phyloP scores from a whole-genome alignment of 2,888 invertebrate genomes.

The Acheta domesticus region DNA sequence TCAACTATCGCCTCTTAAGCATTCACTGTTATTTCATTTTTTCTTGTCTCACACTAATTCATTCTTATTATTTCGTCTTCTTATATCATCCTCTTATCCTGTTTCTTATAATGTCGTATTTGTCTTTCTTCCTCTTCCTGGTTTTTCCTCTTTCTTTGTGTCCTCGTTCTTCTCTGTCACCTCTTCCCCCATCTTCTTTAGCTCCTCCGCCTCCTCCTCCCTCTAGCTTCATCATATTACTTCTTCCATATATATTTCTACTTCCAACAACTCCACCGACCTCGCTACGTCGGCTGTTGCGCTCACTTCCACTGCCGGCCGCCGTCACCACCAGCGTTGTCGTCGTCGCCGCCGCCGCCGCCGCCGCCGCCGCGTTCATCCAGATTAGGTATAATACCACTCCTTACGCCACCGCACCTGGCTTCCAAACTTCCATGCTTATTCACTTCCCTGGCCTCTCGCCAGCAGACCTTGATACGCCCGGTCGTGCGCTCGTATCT shows the following conservation, averaged over 20 bases:
- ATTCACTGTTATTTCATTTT: too few species aligned
- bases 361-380: not conserved
- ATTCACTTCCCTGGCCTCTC: not conserved
- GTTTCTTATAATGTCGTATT: constrained; percentile 30
- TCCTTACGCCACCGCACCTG: not conserved
- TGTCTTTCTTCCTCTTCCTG: not conserved
- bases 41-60: too few species aligned
- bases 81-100: too few species aligned
- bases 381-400: not conserved
- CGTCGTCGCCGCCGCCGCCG: not conserved
- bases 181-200: not conserved
- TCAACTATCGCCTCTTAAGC: too few species aligned
- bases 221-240: not conserved
- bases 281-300: too few species aligned
- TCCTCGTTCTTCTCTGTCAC: not conserved
- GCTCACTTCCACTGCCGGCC: too few species aligned
- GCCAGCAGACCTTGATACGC: constrained; percentile 7
- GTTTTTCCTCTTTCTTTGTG: not conserved
- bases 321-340: too few species aligned
- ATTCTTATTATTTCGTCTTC: too few species aligned
- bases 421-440: not conserved
- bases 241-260: not conserved
- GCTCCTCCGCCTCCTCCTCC: not conserved
- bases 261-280: not conserved
- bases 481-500: not conserved